phyloP scores from a whole-genome alignment of 2,888 invertebrate species.

The Boloria euphrosyne region DNA sequence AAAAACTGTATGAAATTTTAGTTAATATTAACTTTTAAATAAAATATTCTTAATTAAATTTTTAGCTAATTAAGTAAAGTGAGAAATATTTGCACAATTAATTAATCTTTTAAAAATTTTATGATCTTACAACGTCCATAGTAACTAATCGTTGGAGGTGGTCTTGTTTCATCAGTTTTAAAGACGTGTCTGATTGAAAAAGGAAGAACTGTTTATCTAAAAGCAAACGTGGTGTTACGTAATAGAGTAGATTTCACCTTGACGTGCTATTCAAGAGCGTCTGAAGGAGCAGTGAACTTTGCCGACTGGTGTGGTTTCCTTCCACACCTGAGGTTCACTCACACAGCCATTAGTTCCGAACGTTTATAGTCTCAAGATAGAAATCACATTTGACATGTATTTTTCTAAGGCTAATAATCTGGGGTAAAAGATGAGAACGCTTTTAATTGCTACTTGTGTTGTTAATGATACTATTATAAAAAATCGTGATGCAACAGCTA shows the following conservation, averaged over 20 bases:
- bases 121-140: constrained; percentile 37
- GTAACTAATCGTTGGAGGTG: constrained; percentile 48
- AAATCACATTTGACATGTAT: constrained; percentile 57
- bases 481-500: constrained; percentile 21
- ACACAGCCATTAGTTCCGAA: constrained; percentile 71
- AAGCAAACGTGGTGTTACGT: constrained; percentile 40
- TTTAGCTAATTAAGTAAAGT: too few relatives aligned
- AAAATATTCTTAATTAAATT: too few relatives aligned
- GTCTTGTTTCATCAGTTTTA: constrained; percentile 59
- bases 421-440: constrained; percentile 43
- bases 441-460: constrained; percentile 37
- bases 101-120: background rate
- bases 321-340: constrained; percentile 75
- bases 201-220: constrained; percentile 41
- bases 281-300: constrained; percentile 78
- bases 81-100: too few relatives aligned
- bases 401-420: constrained; percentile 34
- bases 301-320: constrained; percentile 63
- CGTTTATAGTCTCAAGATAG: constrained; percentile 65
- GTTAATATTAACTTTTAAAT: too few relatives aligned
- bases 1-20: too few relatives aligned
- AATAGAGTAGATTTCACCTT: constrained; percentile 57
- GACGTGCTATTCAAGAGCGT: constrained; percentile 50
- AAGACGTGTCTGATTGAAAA: constrained; percentile 52
- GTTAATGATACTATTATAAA: constrained; percentile 27